Evolutionary conservation across 2,113 vertebrate genomes (phyloP), one percentile per base, ranked within the genome.

Genomic region (Corythornis cristatus): DNA sequence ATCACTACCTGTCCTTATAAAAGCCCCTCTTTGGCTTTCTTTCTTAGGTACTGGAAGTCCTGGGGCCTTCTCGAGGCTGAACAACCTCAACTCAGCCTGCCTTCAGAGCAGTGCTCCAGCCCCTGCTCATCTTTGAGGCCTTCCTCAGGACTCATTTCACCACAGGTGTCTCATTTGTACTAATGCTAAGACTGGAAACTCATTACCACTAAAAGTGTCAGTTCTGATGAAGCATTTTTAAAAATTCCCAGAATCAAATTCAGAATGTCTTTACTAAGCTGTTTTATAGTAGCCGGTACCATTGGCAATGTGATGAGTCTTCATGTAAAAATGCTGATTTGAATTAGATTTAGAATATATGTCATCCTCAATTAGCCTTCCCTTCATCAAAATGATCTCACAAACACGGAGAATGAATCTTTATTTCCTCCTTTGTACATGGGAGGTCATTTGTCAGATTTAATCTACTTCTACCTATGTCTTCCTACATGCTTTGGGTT

Each of bases 401-500:
- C 97, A 98, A 98, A 98, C 97, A 98, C 88, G 40, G 88, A 96
- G 96, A 98, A 98, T 98, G 98, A 98, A 98, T 98, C 98, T 98
- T 98, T 98, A 98, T 98, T 98, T 98, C 97, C 97, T 98, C 95
- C 96, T 98, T 98, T 98, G 96, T 97, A 98, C 98, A 98, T 96
- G 98, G 97, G 98, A 98, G 98, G 97, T 98, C 97, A 98, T 98
- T 98, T 98, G 98, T 98, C 98, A 98, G 97, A 96, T 98, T 98
- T 98, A 98, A 98, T 98, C 97, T 94, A 97, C 92, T 97, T 98
- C 97, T 96, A 98, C 97, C 97, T 98, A 97, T 35, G 84, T 98
- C 98, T 98, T 98, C 86, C 95, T 97, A 95, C 97, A 97, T 97
- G 96, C 94, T 96, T 97, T 96, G 96, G 91, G 93, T 98, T 97